Percentiles rank a stretch among this genome's conserved stretches.
Evolutionary conservation across 2,797 vertebrate species (phyloP).

Genomic region (Tadarida brasiliensis): DNA sequence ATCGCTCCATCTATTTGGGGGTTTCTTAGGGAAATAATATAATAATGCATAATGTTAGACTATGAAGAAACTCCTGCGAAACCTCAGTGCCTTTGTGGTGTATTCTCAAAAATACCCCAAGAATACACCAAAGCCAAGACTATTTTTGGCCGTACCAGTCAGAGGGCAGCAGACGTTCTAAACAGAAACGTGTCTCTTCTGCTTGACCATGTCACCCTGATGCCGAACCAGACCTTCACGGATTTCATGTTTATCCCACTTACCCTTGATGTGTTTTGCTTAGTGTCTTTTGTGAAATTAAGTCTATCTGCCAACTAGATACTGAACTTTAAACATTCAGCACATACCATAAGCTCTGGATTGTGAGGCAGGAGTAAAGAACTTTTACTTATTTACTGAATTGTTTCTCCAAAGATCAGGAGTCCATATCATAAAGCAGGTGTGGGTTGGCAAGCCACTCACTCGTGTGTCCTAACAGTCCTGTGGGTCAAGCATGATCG

Average conservation of each 20-base stretch:
- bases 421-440: not conserved
- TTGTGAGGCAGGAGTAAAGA: not conserved
- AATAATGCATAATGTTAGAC: constrained; percentile 18
- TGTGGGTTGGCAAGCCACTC: not conserved
- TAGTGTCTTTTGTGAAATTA: not conserved
- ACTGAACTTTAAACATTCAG: not conserved
- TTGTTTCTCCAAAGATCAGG: not conserved
- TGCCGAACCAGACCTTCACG: not conserved
- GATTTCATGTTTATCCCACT: not conserved
- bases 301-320: not conserved
- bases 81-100: constrained; percentile 52
- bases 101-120: constrained; percentile 69
- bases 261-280: not conserved
- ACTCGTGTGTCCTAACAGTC: not conserved
- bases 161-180: constrained; percentile 62
- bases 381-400: not conserved
- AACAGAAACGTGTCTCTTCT: constrained; percentile 54
- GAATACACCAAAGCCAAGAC: constrained; percentile 53
- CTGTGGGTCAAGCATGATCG: not conserved
- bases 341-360: not conserved
- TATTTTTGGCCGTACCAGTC: constrained; percentile 62
- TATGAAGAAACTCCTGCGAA: constrained; percentile 58
- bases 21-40: constrained; percentile 51
- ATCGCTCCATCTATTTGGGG: constrained; percentile 10
- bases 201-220: constrained; percentile 16